Evolutionary conservation across 1,140 invertebrate species (phyloP).

Genomic region (Hyphantria cunea): DNA sequence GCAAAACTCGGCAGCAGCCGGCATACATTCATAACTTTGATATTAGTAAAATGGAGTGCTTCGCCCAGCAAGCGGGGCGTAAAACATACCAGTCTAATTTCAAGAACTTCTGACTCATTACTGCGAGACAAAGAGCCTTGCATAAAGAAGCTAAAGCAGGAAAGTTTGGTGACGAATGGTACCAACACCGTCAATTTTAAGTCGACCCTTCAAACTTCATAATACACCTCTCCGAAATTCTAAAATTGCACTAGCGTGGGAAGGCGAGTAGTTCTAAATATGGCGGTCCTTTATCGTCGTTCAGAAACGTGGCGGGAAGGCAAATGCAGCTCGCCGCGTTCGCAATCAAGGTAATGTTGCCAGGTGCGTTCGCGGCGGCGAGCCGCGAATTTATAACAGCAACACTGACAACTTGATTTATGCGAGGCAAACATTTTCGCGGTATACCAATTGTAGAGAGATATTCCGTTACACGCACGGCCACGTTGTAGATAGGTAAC

Average conservation of each 20-base stretch:
- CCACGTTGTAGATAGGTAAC: conserved; percentile 41
- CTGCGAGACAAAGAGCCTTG: conserved; percentile 39
- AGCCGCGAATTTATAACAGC: conserved; percentile 69
- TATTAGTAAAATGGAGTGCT: conserved; percentile 32
- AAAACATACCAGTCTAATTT: conserved; percentile 42
- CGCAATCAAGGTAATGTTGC: conserved; percentile 71
- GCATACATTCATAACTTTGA: conserved; percentile 18
- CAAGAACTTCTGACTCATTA: conserved; percentile 43
- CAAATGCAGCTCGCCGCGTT: conserved; percentile 48
- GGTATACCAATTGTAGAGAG: conserved; percentile 48
- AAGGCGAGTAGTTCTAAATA: conserved; percentile 26
- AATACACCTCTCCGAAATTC: background rate
- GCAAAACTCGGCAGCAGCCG: conserved; percentile 5
- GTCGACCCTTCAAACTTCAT: background rate
- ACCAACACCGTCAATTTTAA: background rate
- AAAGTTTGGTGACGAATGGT: conserved; percentile 36
- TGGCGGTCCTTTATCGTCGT: conserved; percentile 28
- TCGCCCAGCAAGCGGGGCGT: conserved; percentile 24
- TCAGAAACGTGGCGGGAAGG: conserved; percentile 44
- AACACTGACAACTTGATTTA: conserved; percentile 71
- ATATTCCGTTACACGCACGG: conserved; percentile 47
- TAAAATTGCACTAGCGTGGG: background rate
- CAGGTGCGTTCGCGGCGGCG: conserved; percentile 61
- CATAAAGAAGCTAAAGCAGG: conserved; percentile 40
- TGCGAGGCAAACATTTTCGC: conserved; percentile 58